Evolutionary conservation across 2,888 invertebrate genomes (phyloP), one percentile per base, ranked within the genome.

Genomic region (Lasioglossum leucozonium): DNA sequence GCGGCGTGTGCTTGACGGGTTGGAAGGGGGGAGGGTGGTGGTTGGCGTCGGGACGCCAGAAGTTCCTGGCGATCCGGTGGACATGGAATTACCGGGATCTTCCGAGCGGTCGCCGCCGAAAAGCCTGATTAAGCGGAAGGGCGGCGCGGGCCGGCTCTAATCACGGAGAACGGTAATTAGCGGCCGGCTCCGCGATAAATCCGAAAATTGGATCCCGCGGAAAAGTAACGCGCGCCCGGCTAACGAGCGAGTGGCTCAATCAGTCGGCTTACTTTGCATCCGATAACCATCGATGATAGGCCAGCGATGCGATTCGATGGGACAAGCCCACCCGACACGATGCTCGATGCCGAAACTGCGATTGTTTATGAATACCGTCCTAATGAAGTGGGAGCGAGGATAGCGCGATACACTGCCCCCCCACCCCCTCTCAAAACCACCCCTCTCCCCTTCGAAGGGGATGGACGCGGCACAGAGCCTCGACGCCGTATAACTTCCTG

Each of bases 401-500:
- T 0, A 11, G 13, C 13, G 11, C n/a, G 55, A 3, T 2, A 42
- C 2, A 4, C 47, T 4, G 11, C 1, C 11, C n/a, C n/a, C 3
- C 3, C 22, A n/a, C 55, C 10, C 55, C 22, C n/a, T 55, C 47
- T n/a, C n/a, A n/a, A n/a, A n/a, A n/a, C n/a, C n/a, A n/a, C n/a
- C n/a, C n/a, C 3, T 8, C 22, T 55, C 55, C 10, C 55, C 22
- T 55, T 55, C 47, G 74, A 78, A 77, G 86, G 81, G 83, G 78
- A 82, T 84, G 81, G 78, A 85, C 81, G 85, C 62, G 81, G 87
- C 82, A 83, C 67, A 72, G 83, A 74, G 73, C 74, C 79, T 55
- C 84, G 79, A 81, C 85, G 88, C 84, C 87, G 86, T 86, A 84
- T 89, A 90, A 90, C 89, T 90, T 90, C 84, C 89, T 79, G 83